Conservation (phyloP, 2,797 vertebrate species). For the Pelodytes ibericus region DNA sequence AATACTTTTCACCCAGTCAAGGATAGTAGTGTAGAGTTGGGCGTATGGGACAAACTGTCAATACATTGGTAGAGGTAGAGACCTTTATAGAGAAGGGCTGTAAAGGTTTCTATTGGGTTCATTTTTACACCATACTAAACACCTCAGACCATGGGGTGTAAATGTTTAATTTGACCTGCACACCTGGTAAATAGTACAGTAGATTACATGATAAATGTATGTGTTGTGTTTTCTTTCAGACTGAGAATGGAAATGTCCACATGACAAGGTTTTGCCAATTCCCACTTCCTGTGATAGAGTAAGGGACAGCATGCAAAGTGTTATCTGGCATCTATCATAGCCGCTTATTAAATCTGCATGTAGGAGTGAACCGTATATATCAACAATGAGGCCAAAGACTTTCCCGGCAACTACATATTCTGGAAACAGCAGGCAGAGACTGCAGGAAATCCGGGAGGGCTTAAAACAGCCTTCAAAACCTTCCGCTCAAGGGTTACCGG, state of each 20-base stretch:
- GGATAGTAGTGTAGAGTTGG: too few species aligned
- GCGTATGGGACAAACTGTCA: too few species aligned
- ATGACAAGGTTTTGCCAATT: not conserved
- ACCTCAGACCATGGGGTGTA: too few species aligned
- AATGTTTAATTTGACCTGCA: too few species aligned
- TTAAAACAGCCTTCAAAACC: constrained; percentile 95
- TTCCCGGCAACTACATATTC: constrained; percentile 95
- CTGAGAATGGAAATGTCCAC: constrained; percentile 35
- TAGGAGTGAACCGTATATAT: constrained; percentile 72
- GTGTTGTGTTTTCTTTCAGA: constrained; percentile 13
- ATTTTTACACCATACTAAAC: too few species aligned
- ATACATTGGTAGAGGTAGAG: too few species aligned
- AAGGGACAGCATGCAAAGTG: not conserved
- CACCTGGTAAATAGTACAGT: too few species aligned
- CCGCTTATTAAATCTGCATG: constrained; percentile 57
- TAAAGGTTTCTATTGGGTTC: too few species aligned
- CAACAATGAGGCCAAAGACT: constrained; percentile 97
- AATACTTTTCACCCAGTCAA: too few species aligned
- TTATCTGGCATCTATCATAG: not conserved
- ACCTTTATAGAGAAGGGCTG: too few species aligned
- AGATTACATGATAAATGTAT: too few species aligned
- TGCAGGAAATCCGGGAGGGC: constrained; percentile 97
- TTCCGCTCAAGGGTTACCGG: constrained; percentile 81
- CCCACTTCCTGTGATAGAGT: not conserved
- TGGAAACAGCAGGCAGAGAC: constrained; percentile 94